These are phyloP conservation scores for Agrotis puta DNA, from an alignment of 2,888 invertebrate species.

Conservation along the genomic window DNA sequence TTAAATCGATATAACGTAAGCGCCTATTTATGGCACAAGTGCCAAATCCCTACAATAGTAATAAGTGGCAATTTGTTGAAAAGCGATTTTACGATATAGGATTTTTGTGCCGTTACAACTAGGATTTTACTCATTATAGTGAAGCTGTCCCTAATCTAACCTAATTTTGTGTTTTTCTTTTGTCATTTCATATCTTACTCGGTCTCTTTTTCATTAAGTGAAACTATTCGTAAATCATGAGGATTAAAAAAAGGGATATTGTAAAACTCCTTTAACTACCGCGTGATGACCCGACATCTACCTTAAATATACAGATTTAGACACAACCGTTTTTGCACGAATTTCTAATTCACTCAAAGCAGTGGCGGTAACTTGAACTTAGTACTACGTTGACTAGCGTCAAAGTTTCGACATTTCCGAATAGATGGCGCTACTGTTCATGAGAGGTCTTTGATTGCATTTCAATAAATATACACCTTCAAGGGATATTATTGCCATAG, in stretches of 20 bases:
- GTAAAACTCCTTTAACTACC: not conserved
- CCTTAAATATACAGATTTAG: not conserved
- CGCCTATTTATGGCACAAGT: not conserved
- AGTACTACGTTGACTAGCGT: not conserved
- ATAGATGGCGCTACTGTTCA: conserved; percentile 21
- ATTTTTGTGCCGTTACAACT: not conserved
- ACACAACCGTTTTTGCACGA: not conserved
- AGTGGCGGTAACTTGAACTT: conserved; percentile 7
- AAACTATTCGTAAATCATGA: too few relatives aligned
- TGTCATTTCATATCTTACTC: not conserved
- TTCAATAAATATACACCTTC: too few relatives aligned
- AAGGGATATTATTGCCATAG: not conserved
- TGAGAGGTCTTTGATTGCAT: too few relatives aligned
- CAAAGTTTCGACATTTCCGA: not conserved
- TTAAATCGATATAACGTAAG: conserved; percentile 2
- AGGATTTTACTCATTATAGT: too few relatives aligned
- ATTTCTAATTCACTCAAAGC: too few relatives aligned
- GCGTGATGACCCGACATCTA: not conserved
- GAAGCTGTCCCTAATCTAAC: too few relatives aligned
- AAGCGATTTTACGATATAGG: not conserved
- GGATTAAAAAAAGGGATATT: not conserved
- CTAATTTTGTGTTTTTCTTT: not conserved
- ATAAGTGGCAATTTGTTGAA: not conserved
- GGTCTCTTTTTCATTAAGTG: not conserved
- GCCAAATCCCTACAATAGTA: conserved; percentile 25